Conservation (phyloP, 2,888 invertebrate genomes). For the Mimachlamys varia region DNA sequence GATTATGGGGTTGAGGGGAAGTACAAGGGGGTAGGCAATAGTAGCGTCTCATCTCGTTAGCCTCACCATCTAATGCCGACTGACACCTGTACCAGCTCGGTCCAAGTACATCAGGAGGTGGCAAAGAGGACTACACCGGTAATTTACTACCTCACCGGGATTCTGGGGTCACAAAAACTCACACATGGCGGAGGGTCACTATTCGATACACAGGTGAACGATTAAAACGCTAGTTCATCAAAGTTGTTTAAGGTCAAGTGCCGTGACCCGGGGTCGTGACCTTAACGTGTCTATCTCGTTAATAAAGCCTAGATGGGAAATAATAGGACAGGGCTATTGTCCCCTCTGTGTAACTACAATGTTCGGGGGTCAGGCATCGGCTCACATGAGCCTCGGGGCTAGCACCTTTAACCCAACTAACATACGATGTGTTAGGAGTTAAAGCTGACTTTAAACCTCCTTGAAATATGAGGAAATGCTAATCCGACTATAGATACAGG, state of each 20-base stretch:
- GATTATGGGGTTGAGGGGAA: background rate
- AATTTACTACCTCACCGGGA: constrained; percentile 9
- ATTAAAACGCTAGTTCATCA: constrained; percentile 25
- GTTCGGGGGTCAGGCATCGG: background rate
- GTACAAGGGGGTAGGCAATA: background rate
- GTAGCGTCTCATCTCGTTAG: background rate
- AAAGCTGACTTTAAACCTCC: constrained; percentile 14
- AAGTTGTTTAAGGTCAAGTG: constrained; percentile 32
- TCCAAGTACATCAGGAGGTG: background rate
- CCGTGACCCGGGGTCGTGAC: background rate
- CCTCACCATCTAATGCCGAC: background rate
- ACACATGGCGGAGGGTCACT: constrained; percentile 29
- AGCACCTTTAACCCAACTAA: background rate
- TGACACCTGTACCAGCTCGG: constrained; percentile 23
- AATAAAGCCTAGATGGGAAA: background rate
- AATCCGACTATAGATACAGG: background rate
- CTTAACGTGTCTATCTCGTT: constrained; percentile 18
- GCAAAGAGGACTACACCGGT: background rate
- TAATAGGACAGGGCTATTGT: background rate
- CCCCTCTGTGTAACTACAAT: background rate
- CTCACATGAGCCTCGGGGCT: constrained; percentile 16
- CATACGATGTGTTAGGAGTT: background rate
- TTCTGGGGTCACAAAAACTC: constrained; percentile 16
- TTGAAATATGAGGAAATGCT: constrained; percentile 27
- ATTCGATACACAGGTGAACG: constrained; percentile 31